These are phyloP conservation scores for Leptoclinus maculatus DNA, from an alignment of 2,797 vertebrate species.

Conservation along the genomic window DNA sequence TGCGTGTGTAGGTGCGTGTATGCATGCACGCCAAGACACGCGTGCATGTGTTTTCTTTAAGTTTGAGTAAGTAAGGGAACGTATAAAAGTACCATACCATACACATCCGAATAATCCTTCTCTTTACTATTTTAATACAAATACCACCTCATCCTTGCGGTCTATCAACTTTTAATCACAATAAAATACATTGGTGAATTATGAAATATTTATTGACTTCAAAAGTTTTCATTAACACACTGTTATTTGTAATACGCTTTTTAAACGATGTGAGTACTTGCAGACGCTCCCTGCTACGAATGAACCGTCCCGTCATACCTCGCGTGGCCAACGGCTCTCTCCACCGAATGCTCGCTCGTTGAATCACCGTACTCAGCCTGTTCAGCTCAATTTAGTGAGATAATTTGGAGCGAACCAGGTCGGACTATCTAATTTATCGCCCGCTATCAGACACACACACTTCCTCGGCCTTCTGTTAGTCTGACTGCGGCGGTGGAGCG, in stretches of 20 bases:
- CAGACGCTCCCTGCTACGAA: slow-evolving; percentile 57
- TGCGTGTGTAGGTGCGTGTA: background rate
- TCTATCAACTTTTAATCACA: rapidly evolving
- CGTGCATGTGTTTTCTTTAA: slow-evolving; percentile 65
- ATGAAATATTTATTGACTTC: rapidly evolving
- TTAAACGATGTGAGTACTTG: background rate
- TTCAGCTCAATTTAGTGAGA: slow-evolving; percentile 36
- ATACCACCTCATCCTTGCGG: rapidly evolving
- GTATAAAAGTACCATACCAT: background rate
- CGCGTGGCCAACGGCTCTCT: slow-evolving; percentile 88
- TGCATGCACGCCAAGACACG: background rate
- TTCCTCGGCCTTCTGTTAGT: slow-evolving; percentile 13
- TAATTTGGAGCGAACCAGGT: slow-evolving; percentile 34
- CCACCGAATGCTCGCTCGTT: slow-evolving; percentile 73
- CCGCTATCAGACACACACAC: background rate
- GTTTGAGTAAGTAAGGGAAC: slow-evolving; percentile 63
- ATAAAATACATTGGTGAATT: rapidly evolving
- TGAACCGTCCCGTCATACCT: slow-evolving; percentile 87
- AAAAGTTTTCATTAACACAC: background rate
- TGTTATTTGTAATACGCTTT: slow-evolving; percentile 3
- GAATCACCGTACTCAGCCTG: slow-evolving; percentile 56
- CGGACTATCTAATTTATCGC: slow-evolving; percentile 7
- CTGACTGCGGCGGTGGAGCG: slow-evolving; percentile 46
- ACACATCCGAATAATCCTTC: background rate
- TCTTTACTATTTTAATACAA: background rate